These are phyloP conservation scores for Lepilemur septentrionalis DNA, from an alignment of 2,797 vertebrate genomes.

Conservation along the genomic window DNA sequence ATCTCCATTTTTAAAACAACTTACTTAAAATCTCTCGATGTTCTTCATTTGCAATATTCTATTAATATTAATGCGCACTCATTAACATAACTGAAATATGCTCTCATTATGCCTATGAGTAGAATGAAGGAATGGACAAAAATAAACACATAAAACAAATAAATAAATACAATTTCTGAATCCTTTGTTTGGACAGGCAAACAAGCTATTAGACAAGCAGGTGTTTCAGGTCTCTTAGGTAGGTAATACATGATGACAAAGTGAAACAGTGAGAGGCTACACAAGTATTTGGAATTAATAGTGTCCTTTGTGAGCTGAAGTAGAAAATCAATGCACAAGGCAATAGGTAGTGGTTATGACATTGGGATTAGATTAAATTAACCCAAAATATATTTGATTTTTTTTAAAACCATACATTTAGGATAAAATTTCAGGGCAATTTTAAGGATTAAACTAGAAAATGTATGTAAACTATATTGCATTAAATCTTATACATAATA, in stretches of 20 bases:
- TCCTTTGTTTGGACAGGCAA: not conserved
- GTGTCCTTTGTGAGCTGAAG: not conserved
- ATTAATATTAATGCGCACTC: not conserved
- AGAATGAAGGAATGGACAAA: not conserved
- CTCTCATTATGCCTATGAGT: not conserved
- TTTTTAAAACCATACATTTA: not conserved
- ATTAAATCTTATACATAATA: not conserved
- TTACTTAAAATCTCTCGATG: not conserved
- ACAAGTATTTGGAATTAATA: not conserved
- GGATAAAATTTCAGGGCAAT: not conserved
- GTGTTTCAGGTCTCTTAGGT: not conserved
- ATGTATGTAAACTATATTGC: not conserved
- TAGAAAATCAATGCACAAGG: not conserved
- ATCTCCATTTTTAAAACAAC: not conserved
- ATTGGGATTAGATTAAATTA: not conserved
- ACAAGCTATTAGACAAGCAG: not conserved
- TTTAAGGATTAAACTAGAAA: not conserved
- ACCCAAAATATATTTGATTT: not conserved
- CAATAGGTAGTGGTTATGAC: not conserved
- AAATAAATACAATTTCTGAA: not conserved
- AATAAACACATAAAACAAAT: not conserved
- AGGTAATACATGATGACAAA: not conserved
- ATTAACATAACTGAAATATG: not conserved
- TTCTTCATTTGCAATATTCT: not conserved
- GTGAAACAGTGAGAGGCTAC: not conserved